Evolutionary conservation across 2,797 vertebrate genomes (phyloP), one percentile per base, ranked within the genome.

Genomic region (Melanotaenia trifasciata): DNA sequence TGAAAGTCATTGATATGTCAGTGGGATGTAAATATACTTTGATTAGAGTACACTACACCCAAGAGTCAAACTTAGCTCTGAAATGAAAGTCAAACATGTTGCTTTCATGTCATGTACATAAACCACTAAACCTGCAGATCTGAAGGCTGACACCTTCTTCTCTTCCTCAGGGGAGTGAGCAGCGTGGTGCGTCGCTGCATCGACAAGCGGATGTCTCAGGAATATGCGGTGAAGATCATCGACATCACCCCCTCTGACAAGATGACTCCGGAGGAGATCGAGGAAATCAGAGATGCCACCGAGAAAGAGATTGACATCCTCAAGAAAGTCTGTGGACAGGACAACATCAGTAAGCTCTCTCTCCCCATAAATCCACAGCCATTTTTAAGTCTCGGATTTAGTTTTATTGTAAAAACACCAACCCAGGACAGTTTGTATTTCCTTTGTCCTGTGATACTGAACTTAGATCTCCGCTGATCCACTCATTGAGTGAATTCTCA

Each of bases 171-270:
- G 90, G 98, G 98, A 1, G 96, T 99, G 16, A 99, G 98, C 94
- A 99, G 98, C 0, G 95, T 99, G 0, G 98, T 99, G 61, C 94
- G 98, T 1, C 95, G 97, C 47, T 99, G 98, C 67, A 90, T 99
- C 14, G 84, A 96, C 90, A 99, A 98, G 74, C 89, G 53, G 54
- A 96, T 95, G 0, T 81, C 91, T 61, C 91, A 95, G 86, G 97
- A 98, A 5, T 99, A 96, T 0, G 98, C 98, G 0, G 98, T 99
- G 72, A 99, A 99, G 90, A 95, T 99, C 83, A 99, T 99, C 0
- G 98, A 99, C 87, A 94, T 99, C 90, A 95, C 94, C 2, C 97
- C 97, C 0, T 98, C 97, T 0, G 98, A 98, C 59, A 96, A 96
- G 88, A 94, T 95, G 67, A 96, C 91, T 3, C 60, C 94, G 0